A percentile compares a stretch with the other conserved stretches of the same genome.
Conservation (phyloP, 2,888 invertebrate genomes). For the Stenotaenia linearis region DNA sequence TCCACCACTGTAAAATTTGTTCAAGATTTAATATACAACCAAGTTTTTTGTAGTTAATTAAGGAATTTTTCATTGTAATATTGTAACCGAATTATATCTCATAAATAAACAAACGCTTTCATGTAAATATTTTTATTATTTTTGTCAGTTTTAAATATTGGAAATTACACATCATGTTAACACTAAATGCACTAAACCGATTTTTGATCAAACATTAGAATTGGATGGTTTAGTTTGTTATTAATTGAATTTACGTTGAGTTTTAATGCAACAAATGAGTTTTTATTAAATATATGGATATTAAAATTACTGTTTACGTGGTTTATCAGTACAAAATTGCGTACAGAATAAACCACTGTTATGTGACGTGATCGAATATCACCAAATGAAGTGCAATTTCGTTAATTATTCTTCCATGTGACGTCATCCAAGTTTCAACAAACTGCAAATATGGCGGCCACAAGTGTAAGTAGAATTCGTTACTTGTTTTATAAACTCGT, state of each 20-base stretch:
- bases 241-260: too few relatives aligned
- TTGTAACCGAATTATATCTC: constrained; percentile 30
- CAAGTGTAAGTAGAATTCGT: constrained; percentile 2
- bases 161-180: too few relatives aligned
- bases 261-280: too few relatives aligned
- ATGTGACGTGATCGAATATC: not conserved
- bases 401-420: not conserved
- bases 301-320: not conserved
- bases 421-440: not conserved
- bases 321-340: not conserved
- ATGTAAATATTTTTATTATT: not conserved
- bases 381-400: not conserved
- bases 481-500: not conserved
- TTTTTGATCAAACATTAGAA: too few relatives aligned
- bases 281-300: not conserved
- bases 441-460: constrained; percentile 1
- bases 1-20: not conserved
- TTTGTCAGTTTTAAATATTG: too few relatives aligned
- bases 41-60: constrained; percentile 22
- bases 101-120: constrained; percentile 26
- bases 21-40: not conserved
- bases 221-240: too few relatives aligned
- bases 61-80: constrained; percentile 27
- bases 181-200: too few relatives aligned
- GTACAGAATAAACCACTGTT: not conserved